A percentile compares a stretch with the other conserved stretches of the same genome.
Evolutionary conservation across 2,888 invertebrate species (phyloP).

Genomic region (Lasiommata megera): DNA sequence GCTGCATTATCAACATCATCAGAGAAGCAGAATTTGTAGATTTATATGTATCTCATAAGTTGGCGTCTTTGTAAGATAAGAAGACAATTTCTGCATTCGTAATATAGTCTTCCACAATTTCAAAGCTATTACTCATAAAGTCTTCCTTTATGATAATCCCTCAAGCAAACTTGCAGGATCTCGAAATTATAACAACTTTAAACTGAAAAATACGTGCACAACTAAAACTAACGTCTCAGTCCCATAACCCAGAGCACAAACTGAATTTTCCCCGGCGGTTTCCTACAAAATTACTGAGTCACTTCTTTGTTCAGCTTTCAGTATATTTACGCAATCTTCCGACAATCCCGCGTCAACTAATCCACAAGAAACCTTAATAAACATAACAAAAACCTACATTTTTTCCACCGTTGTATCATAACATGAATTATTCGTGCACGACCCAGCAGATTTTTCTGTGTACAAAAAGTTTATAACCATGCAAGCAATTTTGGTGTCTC

Average conservation of each 20-base stretch:
- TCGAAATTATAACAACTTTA: conserved; percentile 24
- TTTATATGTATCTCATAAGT: neutral
- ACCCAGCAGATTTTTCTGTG: conserved; percentile 29
- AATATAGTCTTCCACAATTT: neutral
- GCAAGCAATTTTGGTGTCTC: conserved; percentile 26
- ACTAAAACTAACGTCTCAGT: conserved; percentile 24
- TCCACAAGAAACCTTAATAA: conserved; percentile 33
- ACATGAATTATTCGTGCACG: conserved; percentile 36
- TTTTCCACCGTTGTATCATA: conserved; percentile 33
- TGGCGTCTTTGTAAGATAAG: neutral
- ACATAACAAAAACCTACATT: conserved; percentile 32
- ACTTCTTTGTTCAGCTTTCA: conserved; percentile 21
- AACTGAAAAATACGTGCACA: conserved; percentile 27
- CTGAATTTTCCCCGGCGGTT: conserved; percentile 23
- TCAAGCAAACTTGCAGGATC: conserved; percentile 21
- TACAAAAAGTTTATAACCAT: conserved; percentile 16
- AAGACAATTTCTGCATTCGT: neutral
- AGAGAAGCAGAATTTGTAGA: too few species aligned
- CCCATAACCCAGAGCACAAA: conserved; percentile 19
- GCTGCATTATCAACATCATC: too few species aligned
- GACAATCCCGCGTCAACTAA: conserved; percentile 32
- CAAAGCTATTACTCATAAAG: conserved; percentile 10
- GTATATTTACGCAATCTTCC: conserved; percentile 23
- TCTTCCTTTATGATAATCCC: conserved; percentile 20
- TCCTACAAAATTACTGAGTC: conserved; percentile 24